Base-by-base conservation (phyloP, 1,140 invertebrate genomes). In the Stegodyphus dumicola region DNA sequence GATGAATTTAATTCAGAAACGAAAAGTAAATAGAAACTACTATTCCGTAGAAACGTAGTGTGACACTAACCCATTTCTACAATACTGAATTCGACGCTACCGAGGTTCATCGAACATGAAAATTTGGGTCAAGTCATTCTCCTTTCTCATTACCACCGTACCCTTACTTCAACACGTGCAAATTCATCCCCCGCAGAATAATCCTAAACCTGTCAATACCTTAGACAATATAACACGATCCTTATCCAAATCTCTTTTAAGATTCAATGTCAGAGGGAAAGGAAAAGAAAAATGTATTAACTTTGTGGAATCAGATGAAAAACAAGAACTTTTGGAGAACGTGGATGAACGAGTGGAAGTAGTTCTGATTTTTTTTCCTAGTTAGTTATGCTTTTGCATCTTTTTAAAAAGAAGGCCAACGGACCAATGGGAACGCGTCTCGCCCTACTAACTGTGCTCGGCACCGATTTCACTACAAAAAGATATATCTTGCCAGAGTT, bases 21-120 rank as follows among this genome's bases (percentile, higher is more conserved):
- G 33, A 69, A 78, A 78, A 13, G n/a, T 18, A 69, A 54, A 52
- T 78, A 11, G 56, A 51, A 67, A 81, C 48, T n/a, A 15, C 15
- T 52, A 18, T 74, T 48, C n/a, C 15, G 52, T 66, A 53, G 70
- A 81, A 81, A 74, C 70, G 13, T 56, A 9, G 69, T 56, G 79
- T 81, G 79, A 81, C 79, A 81, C 79, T 81, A 81, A 81, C 79
- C 79, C 79, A 74, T n/a, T 81, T 81, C 56, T 65, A 52, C 49
- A 73, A 74, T 33, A 65, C 9, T 33, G 54, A 81, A 56, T 74
- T 70, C 70, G 65, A 65, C 15, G 18, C 11, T 13, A 67, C 18
- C 7, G 13, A 69, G 48, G 79, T 81, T 81, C 79, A 81, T 81
- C 79, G 79, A 66, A 81, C 79, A 81, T 67, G 17, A 48, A 73